Percentiles rank a stretch among this genome's conserved stretches.
phyloP scores from a whole-genome alignment of 2,888 invertebrate species.

The Dolomedes plantarius region DNA sequence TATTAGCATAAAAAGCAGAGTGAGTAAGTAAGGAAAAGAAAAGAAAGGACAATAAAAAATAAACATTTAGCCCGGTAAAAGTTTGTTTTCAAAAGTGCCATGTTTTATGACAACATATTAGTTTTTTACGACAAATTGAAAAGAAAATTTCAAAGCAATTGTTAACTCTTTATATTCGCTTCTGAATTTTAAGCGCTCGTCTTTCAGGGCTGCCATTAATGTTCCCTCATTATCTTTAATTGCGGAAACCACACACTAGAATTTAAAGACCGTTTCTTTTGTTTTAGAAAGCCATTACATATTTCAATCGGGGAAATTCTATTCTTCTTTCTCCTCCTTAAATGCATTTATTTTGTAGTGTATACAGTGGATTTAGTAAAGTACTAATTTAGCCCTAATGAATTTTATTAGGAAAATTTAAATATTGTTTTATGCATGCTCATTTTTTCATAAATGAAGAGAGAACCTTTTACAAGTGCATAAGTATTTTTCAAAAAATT shows the following conservation, averaged over 20 bases:
- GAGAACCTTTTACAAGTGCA: too few species aligned
- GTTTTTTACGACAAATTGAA: not conserved
- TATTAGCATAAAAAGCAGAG: too few species aligned
- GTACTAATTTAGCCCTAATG: not conserved
- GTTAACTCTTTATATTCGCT: not conserved
- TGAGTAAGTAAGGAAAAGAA: too few species aligned
- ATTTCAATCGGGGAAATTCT: not conserved
- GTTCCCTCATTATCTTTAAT: not conserved
- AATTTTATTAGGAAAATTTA: not conserved
- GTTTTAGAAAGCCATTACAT: not conserved
- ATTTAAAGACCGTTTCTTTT: conserved; percentile 1
- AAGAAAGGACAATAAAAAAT: too few species aligned
- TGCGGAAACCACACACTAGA: not conserved
- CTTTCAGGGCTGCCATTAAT: not conserved
- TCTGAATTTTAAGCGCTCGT: not conserved
- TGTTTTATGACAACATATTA: too few species aligned
- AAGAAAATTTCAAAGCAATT: not conserved
- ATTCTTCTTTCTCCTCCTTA: not conserved
- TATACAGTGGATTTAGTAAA: not conserved
- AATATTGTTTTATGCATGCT: too few species aligned
- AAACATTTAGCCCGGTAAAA: too few species aligned
- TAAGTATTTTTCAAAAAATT: too few species aligned
- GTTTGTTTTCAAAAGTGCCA: too few species aligned
- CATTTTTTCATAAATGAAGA: too few species aligned
- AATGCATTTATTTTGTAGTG: not conserved